A percentile compares a stretch with the other conserved stretches of the same genome.
Evolutionary conservation across 2,888 invertebrate genomes (phyloP).

Genomic region (Drosophila borborema): DNA sequence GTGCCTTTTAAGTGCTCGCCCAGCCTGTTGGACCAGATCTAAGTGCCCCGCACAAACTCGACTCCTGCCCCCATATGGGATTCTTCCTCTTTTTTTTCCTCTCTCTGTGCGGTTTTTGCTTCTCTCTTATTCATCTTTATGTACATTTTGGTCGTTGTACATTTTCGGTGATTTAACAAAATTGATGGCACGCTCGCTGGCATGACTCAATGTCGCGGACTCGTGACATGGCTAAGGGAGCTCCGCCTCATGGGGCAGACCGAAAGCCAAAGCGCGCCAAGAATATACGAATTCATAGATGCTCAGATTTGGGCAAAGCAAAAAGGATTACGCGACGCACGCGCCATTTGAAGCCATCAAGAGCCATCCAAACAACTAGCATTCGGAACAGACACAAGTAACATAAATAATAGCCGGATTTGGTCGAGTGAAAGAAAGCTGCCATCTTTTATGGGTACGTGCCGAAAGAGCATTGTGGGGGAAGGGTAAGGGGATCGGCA

Average conservation of each 20-base stretch:
- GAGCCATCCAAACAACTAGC: constrained; percentile 21
- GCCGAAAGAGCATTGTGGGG: constrained; percentile 16
- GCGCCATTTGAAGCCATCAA: constrained; percentile 15
- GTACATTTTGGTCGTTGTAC: constrained; percentile 49
- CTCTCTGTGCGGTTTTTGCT: constrained; percentile 14
- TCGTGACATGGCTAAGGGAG: constrained; percentile 34
- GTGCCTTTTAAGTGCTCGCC: constrained; percentile 66
- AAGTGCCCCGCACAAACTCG: background rate
- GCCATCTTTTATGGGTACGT: constrained; percentile 27
- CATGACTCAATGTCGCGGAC: constrained; percentile 49
- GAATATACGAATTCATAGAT: constrained; percentile 63
- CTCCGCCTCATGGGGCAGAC: background rate
- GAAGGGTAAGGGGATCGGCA: too few species aligned
- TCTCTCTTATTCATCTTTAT: constrained; percentile 46
- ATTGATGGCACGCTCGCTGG: constrained; percentile 71
- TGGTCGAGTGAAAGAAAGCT: constrained; percentile 29
- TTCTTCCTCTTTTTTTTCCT: constrained; percentile 14
- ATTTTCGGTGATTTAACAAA: constrained; percentile 73
- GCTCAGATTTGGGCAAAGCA: constrained; percentile 50
- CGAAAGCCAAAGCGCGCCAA: constrained; percentile 11
- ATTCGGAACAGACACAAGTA: constrained; percentile 6
- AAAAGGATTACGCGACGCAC: constrained; percentile 44
- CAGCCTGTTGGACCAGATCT: constrained; percentile 27
- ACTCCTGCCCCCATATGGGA: constrained; percentile 12
- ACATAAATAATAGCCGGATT: constrained; percentile 44